Conservation (phyloP, 2,113 vertebrate species). For the Pampusana beccarii region DNA sequence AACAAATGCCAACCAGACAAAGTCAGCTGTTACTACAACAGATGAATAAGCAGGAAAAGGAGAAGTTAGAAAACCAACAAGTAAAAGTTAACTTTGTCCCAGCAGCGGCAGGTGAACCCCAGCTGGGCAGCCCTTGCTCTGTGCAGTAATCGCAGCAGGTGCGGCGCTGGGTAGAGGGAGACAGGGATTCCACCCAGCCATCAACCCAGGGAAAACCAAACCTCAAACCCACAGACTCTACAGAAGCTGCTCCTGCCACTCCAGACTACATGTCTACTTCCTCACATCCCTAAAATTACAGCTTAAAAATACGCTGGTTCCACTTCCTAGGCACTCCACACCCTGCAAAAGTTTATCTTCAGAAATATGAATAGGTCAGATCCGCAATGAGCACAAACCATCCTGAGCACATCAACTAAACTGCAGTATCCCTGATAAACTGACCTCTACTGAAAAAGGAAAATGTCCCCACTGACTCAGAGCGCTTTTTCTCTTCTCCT, state of each 20-base stretch:
- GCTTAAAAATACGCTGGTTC: not conserved
- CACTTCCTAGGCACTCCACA: not conserved
- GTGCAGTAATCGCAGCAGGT: rapidly evolving
- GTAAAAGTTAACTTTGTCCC: not conserved
- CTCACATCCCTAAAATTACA: not conserved
- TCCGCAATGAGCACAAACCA: not conserved
- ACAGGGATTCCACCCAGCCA: rapidly evolving
- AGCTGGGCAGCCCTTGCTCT: not conserved
- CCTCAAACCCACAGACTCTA: not conserved
- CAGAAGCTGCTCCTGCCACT: not conserved
- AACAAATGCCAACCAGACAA: not conserved
- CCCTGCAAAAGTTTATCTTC: not conserved
- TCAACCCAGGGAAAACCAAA: not conserved
- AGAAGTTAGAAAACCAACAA: not conserved
- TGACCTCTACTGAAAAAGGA: not conserved
- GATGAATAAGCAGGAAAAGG: not conserved
- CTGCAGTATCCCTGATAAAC: not conserved
- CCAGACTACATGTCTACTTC: not conserved
- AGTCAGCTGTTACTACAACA: not conserved
- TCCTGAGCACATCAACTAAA: no score
- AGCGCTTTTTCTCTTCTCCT: not conserved
- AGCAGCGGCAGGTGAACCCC: not conserved
- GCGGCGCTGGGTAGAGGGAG: not conserved
- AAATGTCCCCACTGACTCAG: not conserved
- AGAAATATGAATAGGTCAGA: not conserved